Conservation (phyloP, 1,140 invertebrate species). For the Elysia chlorotica region DNA sequence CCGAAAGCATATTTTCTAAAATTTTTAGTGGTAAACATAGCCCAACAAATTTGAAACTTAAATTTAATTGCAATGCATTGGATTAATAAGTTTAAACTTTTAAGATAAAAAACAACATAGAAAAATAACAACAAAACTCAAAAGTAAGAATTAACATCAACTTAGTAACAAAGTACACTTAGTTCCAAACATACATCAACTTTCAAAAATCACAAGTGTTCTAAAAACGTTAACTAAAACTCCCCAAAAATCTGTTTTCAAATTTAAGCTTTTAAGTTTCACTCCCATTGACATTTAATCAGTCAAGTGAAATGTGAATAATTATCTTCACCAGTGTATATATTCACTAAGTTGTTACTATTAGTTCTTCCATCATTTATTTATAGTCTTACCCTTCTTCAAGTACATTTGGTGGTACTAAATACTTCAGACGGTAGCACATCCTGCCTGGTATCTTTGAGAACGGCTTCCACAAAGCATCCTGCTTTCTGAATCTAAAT, state of each 20-base stretch:
- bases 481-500: constrained; percentile 23
- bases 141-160: too few species aligned
- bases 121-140: too few species aligned
- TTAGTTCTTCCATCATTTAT: too few species aligned
- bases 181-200: too few species aligned
- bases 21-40: too few species aligned
- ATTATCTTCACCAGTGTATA: constrained; percentile 1
- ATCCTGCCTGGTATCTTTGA: constrained; percentile 60
- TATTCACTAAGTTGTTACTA: too few species aligned
- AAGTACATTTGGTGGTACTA: constrained; percentile 56
- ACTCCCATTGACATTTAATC: neutral
- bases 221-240: too few species aligned
- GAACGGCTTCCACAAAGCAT: constrained; percentile 42
- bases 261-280: neutral
- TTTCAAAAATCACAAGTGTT: too few species aligned
- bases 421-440: constrained; percentile 54
- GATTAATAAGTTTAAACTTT: neutral
- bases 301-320: neutral
- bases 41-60: too few species aligned
- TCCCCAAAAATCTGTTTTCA: neutral
- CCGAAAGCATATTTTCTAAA: too few species aligned
- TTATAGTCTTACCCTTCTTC: constrained; percentile 61
- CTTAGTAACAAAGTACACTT: too few species aligned
- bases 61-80: neutral
- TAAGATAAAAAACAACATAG: too few species aligned